Evolutionary conservation across 2,113 vertebrate species (phyloP).

Genomic region (Ondatra zibethicus): DNA sequence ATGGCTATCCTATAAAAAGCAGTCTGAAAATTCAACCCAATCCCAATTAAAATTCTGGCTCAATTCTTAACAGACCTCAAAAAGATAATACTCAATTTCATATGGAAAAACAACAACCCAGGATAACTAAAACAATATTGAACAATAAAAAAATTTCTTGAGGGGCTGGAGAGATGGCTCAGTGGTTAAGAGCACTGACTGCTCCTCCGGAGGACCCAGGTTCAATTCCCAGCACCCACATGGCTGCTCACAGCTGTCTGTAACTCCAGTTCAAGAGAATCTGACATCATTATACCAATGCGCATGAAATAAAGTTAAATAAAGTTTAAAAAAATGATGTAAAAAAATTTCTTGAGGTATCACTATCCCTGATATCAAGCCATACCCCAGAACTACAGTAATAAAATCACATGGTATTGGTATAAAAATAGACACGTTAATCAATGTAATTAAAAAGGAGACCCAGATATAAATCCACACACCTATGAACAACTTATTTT

Average conservation of each 20-base stretch:
- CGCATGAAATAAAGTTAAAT: no score
- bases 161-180: no score
- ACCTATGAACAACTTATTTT: not conserved
- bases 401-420: not conserved
- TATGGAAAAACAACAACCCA: not conserved
- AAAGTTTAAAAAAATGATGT: no score
- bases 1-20: not conserved
- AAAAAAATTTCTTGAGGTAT: not conserved
- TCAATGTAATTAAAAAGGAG: not conserved
- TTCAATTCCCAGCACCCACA: no score
- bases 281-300: no score
- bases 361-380: not conserved
- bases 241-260: no score
- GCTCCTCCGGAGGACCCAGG: no score
- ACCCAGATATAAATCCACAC: not conserved
- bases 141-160: not conserved
- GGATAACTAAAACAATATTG: not conserved
- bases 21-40: not conserved
- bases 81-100: not conserved
- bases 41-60: not conserved
- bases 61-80: not conserved
- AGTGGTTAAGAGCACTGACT: no score
- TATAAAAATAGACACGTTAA: not conserved
- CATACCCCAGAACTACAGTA: not conserved
- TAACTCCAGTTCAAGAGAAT: no score